Evolutionary conservation across 2,113 vertebrate genomes (phyloP).

Genomic region (Orycteropus afer): DNA sequence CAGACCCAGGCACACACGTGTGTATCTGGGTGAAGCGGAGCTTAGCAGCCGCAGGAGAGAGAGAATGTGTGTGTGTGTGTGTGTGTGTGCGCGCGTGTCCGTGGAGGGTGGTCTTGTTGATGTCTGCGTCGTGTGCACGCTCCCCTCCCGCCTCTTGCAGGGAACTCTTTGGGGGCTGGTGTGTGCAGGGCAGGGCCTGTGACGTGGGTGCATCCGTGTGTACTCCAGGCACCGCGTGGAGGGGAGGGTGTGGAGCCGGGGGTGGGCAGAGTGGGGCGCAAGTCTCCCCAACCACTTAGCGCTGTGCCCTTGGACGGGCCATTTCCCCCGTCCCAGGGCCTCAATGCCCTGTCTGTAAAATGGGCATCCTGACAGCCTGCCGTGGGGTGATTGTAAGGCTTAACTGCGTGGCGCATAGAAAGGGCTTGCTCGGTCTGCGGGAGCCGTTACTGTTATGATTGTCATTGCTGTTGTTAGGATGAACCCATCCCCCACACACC

Average conservation of each 20-base stretch:
- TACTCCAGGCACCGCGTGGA: background rate
- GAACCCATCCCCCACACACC: background rate
- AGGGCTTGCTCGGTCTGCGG: accelerated
- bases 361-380: background rate
- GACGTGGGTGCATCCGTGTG: background rate
- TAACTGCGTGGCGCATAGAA: background rate
- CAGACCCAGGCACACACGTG: background rate
- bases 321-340: background rate
- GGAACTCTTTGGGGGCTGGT: background rate
- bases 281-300: accelerated
- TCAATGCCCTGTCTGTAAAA: background rate
- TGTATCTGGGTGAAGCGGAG: slow-evolving; percentile 29
- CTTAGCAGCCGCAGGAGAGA: background rate
- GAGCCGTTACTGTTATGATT: accelerated
- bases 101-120: background rate
- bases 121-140: background rate
- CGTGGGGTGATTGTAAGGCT: accelerated
- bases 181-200: background rate
- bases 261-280: background rate
- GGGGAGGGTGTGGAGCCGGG: too few species aligned
- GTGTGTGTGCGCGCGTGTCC: accelerated
- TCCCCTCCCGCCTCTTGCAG: background rate
- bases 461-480: accelerated
- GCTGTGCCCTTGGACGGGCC: background rate
- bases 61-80: background rate